Conservation (phyloP, 2,888 invertebrate genomes). For the Pristionchus mayeri region DNA sequence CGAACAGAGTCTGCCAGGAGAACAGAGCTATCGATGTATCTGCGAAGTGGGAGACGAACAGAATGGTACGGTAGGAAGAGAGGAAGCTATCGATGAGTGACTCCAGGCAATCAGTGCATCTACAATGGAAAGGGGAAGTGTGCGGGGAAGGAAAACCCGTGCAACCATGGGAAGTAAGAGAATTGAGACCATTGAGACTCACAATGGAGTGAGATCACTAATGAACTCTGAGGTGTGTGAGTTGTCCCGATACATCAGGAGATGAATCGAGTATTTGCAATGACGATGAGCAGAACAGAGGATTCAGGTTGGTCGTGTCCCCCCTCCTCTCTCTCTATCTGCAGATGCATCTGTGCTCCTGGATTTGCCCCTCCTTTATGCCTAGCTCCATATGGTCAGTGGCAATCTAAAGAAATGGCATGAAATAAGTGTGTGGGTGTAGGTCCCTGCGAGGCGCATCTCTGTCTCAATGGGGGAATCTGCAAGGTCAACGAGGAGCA, state of each 20-base stretch:
- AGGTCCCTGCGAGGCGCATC: slow-evolving; percentile 23
- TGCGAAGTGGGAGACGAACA: slow-evolving; percentile 48
- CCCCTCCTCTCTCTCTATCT: background rate
- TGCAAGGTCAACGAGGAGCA: slow-evolving; percentile 14
- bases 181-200: background rate
- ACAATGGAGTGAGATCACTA: background rate
- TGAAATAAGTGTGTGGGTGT: background rate
- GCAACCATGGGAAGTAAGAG: slow-evolving; percentile 12
- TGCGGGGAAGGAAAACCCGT: slow-evolving; percentile 11
- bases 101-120: slow-evolving; percentile 16
- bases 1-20: background rate
- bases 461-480: slow-evolving; percentile 9
- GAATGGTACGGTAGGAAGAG: background rate
- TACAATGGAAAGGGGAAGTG: slow-evolving; percentile 32
- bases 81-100: background rate
- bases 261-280: background rate
- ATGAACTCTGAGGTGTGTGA: background rate
- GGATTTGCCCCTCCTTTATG: slow-evolving; percentile 36
- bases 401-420: background rate
- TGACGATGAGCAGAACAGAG: slow-evolving; percentile 25
- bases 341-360: slow-evolving; percentile 40
- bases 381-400: background rate
- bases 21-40: slow-evolving; percentile 41
- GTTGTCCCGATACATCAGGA: background rate
- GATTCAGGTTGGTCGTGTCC: slow-evolving; percentile 18